Evolutionary conservation across 2,113 vertebrate genomes (phyloP).

Genomic region (Pagrus major): DNA sequence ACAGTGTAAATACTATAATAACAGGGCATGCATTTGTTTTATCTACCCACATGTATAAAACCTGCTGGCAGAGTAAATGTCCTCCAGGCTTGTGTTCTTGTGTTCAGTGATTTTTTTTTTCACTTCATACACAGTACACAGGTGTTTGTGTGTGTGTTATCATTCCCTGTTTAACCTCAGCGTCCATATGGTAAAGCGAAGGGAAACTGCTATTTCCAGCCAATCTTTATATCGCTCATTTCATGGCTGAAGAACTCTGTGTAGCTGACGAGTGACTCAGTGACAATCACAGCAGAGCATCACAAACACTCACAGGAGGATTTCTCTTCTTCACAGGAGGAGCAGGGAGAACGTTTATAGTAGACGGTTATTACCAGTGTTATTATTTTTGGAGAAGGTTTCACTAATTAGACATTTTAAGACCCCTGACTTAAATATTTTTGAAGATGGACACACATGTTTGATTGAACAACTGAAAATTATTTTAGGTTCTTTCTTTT

Average conservation of each 20-base stretch:
- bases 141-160: background rate
- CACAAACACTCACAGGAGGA: background rate
- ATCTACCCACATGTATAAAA: background rate
- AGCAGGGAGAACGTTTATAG: background rate
- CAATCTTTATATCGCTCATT: slow-evolving; percentile 26
- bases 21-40: background rate
- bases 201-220: background rate
- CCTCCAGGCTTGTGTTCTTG: background rate
- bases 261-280: background rate
- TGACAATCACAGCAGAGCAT: background rate
- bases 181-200: slow-evolving; percentile 23
- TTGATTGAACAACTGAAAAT: background rate
- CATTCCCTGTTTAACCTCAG: background rate
- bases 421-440: too few relatives aligned
- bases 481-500: background rate
- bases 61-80: background rate
- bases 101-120: background rate
- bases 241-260: slow-evolving; percentile 17
- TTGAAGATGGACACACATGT: too few relatives aligned
- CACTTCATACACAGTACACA: background rate
- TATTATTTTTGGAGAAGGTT: background rate
- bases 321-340: background rate
- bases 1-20: background rate
- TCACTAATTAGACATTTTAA: too few relatives aligned
- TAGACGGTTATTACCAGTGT: background rate